Conservation (phyloP, 2,113 vertebrate genomes). For the Zingel zingel region DNA sequence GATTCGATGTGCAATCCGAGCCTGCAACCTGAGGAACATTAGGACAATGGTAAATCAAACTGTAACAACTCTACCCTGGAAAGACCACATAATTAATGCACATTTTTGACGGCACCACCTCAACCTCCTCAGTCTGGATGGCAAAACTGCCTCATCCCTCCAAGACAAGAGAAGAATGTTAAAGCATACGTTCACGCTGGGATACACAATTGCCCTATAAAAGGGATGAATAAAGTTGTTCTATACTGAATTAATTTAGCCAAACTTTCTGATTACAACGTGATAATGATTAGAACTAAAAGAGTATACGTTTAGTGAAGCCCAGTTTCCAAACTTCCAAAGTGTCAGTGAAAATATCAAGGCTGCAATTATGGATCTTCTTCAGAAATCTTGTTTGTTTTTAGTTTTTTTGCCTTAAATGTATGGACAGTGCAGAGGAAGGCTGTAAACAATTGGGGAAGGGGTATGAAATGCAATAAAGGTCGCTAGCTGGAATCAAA, state of each 20-base stretch:
- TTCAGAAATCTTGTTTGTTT: no score
- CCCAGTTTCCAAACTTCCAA: not conserved
- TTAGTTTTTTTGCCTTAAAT: not conserved
- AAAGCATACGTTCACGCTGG: not conserved
- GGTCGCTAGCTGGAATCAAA: no score
- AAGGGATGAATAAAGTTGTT: not conserved
- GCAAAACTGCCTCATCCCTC: not conserved
- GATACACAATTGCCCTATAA: not conserved
- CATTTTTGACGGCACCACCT: not conserved
- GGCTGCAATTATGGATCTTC: not conserved
- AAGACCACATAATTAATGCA: not conserved
- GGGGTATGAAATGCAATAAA: not conserved
- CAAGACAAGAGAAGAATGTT: not conserved
- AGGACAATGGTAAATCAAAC: not conserved
- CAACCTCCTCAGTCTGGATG: not conserved
- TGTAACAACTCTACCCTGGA: not conserved
- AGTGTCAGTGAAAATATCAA: not conserved
- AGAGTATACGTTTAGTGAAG: not conserved
- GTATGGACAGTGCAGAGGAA: not conserved
- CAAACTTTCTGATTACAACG: not conserved
- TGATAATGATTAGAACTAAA: not conserved
- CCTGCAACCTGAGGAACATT: conserved; percentile 89
- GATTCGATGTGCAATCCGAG: conserved; percentile 97
- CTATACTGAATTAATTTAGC: not conserved
- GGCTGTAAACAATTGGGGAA: not conserved